Evolutionary conservation across 2,888 invertebrate species (phyloP).

Genomic region (Drosophila buzzatii): DNA sequence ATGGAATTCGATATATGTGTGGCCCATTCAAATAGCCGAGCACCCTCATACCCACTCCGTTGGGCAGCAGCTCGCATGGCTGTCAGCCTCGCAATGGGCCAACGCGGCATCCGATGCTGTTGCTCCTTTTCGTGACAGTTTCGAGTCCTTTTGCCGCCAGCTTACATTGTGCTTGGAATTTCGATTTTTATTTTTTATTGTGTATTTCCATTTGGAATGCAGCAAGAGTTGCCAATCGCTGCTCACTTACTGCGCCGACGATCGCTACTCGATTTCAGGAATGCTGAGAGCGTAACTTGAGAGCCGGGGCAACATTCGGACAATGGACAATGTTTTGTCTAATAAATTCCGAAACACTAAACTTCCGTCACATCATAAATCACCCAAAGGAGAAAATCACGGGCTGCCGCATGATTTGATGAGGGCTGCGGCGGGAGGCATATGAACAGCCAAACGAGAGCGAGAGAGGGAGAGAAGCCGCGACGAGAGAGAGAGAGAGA

Average conservation of each 20-base stretch:
- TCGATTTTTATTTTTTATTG: not conserved
- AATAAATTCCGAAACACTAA: conserved; percentile 76
- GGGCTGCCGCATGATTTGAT: conserved; percentile 54
- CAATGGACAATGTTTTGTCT: conserved; percentile 72
- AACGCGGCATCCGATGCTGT: conserved; percentile 34
- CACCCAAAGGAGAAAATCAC: conserved; percentile 48
- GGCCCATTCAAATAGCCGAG: conserved; percentile 48
- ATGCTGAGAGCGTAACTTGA: conserved; percentile 46
- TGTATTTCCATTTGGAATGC: conserved; percentile 18
- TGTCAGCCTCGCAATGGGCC: conserved; percentile 50
- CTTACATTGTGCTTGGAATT: conserved; percentile 42
- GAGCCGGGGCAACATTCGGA: conserved; percentile 34
- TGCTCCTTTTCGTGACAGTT: conserved; percentile 74
- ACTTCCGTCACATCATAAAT: conserved; percentile 78
- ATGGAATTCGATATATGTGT: conserved; percentile 20
- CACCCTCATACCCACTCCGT: conserved; percentile 47
- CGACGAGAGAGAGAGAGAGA: not conserved
- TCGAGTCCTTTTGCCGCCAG: conserved; percentile 65
- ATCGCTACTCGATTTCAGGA: conserved; percentile 38
- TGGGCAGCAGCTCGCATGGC: conserved; percentile 16
- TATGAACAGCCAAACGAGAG: not conserved
- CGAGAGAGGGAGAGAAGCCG: not conserved
- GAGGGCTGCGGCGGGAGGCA: conserved; percentile 50
- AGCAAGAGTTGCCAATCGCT: conserved; percentile 48
- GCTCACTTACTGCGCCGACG: conserved; percentile 42